Evolutionary conservation across 2,888 invertebrate genomes (phyloP), one percentile per base, ranked within the genome.

Genomic region (Lordiphosa andalusiaca): DNA sequence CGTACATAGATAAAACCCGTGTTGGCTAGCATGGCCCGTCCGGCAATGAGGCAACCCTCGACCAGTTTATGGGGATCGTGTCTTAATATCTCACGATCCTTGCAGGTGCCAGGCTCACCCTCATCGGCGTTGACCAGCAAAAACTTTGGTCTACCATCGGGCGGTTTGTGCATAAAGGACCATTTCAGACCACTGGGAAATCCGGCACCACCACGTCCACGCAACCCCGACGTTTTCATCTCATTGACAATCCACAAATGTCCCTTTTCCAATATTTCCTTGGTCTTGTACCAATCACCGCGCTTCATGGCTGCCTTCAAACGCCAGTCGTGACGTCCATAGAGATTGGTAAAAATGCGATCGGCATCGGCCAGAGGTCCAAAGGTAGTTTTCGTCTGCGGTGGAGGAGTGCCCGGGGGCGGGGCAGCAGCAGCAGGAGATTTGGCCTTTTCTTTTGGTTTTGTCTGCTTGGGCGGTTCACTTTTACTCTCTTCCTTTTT

Each of bases 131-230:
- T 99, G 0, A 99, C 96, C 2, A 99, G 98, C 35, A 99, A 91
- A 90, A 98, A 99, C 86, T 97, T 98, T 0, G 98, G 99, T 54
- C 98, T 93, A 9, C 97, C 97, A 89, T 97, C 98, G 0, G 93
- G 92, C 0, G 99, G 98, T 88, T 97, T 98, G 88, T 96, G 97
- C 99, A 99, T 99, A 90, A 99, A 99, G 6, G 98, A 97, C 98
- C 99, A 99, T 89, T 99, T 99, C 95, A 99, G 96, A 9, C 99
- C 99, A 2, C 98, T 94, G 0, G 99, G 99, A 88, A 99, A 99
- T 57, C 99, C 99, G 39, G 99, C 99, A 1, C 99, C 99, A 10
- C 99, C 99, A 37, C 99, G 92, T 2, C 99, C 99, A 69, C 99
- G 92, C 30, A 99, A 49, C 0, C 99, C 99, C 0, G 98, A 98